phyloP scores from a whole-genome alignment of 1,140 invertebrate species.

The Caligus rogercresseyi region DNA sequence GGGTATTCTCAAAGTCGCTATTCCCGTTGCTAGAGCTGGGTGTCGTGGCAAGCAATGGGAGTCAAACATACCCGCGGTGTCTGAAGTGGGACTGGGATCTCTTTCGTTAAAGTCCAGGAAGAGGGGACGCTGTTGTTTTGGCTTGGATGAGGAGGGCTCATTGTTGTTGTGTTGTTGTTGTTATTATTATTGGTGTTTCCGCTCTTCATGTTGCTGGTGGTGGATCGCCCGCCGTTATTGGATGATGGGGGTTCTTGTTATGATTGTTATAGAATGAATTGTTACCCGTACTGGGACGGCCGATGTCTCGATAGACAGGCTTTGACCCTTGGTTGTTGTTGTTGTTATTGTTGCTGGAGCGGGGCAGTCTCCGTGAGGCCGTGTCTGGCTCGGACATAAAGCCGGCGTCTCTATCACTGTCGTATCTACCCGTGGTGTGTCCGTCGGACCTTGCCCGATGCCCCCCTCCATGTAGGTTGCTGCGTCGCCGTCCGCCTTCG shows the following conservation, averaged over 20 bases:
- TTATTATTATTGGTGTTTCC: conserved; percentile 10
- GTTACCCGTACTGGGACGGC: conserved; percentile 12
- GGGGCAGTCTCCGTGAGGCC: conserved; percentile 23
- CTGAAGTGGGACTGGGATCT: conserved; percentile 62
- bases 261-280: conserved; percentile 21
- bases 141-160: too few species aligned
- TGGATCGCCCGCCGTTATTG: conserved; percentile 9
- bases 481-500: conserved; percentile 54
- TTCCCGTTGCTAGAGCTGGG: conserved; percentile 50
- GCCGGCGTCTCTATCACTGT: conserved; percentile 30
- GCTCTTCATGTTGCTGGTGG: conserved; percentile 6
- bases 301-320: conserved; percentile 2
- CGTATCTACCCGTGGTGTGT: background rate
- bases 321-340: background rate
- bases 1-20: conserved; percentile 35
- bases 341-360: background rate
- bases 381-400: conserved; percentile 35
- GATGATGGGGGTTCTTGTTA: background rate
- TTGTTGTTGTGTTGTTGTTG: conserved; percentile 29
- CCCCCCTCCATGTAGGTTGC: conserved; percentile 20
- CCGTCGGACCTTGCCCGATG: background rate
- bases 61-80: conserved; percentile 72
- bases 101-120: conserved; percentile 60
- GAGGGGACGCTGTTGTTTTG: conserved; percentile 37
- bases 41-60: conserved; percentile 77